A percentile compares a stretch with the other conserved stretches of the same genome.
phyloP scores from a whole-genome alignment of 1,140 invertebrate genomes.

The Cherax destructor region DNA sequence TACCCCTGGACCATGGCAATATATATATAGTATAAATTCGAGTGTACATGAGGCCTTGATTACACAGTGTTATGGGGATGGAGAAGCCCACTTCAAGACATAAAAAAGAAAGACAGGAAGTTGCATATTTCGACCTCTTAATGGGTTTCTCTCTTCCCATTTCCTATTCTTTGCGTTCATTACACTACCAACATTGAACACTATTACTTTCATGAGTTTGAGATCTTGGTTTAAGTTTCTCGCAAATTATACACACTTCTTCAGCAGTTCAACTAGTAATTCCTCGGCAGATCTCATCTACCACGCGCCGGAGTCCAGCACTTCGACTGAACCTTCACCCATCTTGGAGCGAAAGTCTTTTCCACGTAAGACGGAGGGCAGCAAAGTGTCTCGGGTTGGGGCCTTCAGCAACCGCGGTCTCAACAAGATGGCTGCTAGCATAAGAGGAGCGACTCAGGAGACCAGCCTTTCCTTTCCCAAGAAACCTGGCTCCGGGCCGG shows the following conservation, averaged over 20 bases:
- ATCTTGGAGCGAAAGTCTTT: slow-evolving; percentile 78
- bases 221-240: background rate
- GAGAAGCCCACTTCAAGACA: too few species aligned
- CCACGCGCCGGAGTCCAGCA: slow-evolving; percentile 78
- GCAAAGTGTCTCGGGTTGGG: slow-evolving; percentile 29
- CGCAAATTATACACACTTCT: background rate
- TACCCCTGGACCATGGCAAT: too few species aligned
- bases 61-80: too few species aligned
- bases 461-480: slow-evolving; percentile 55
- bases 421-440: slow-evolving; percentile 51
- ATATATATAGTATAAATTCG: too few species aligned
- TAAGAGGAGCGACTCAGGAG: slow-evolving; percentile 44
- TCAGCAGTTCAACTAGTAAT: background rate
- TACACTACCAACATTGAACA: too few species aligned
- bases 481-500: slow-evolving; percentile 17
- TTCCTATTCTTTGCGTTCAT: too few species aligned
- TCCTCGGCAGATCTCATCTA: slow-evolving; percentile 76
- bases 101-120: too few species aligned
- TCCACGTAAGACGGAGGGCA: slow-evolving; percentile 68
- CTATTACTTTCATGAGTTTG: too few species aligned
- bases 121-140: too few species aligned
- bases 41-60: too few species aligned
- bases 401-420: slow-evolving; percentile 49
- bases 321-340: slow-evolving; percentile 78
- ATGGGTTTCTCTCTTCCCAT: too few species aligned